phyloP scores from a whole-genome alignment of 2,113 vertebrate species.

The Bagarius yarrelli region DNA sequence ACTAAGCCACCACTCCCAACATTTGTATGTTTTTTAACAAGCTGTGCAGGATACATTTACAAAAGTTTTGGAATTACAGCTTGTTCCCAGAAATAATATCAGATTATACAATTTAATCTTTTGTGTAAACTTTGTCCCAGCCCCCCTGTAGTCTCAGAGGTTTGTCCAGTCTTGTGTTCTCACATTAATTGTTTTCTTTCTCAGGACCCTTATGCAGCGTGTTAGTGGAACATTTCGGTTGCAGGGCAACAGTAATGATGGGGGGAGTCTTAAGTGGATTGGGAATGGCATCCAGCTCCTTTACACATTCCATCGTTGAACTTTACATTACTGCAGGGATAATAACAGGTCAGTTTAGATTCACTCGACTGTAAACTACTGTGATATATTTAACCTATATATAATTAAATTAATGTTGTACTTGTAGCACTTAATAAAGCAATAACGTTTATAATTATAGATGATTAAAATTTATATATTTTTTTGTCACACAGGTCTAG shows the following conservation, averaged over 20 bases:
- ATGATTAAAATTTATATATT: slow-evolving; percentile 13
- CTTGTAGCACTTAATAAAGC: neutral
- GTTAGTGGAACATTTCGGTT: slow-evolving; percentile 83
- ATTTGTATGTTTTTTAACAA: neutral
- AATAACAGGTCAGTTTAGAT: slow-evolving; percentile 78
- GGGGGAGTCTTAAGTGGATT: slow-evolving; percentile 85
- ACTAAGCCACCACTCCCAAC: no score
- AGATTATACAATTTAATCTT: slow-evolving; percentile 15
- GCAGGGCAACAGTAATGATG: slow-evolving; percentile 79
- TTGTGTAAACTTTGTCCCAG: neutral
- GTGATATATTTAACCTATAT: neutral
- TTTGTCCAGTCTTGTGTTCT: slow-evolving; percentile 26
- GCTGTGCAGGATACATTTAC: neutral
- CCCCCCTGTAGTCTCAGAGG: neutral
- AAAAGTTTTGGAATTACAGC: neutral
- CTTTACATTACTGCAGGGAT: slow-evolving; percentile 85
- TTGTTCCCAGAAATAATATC: neutral
- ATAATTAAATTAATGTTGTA: no score
- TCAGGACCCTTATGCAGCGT: slow-evolving; percentile 90
- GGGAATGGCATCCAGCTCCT: slow-evolving; percentile 86
- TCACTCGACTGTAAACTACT: neutral
- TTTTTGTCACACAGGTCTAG: slow-evolving; percentile 75
- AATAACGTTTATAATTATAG: neutral
- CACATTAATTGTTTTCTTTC: slow-evolving; percentile 47
- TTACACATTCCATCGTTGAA: slow-evolving; percentile 78